phyloP scores from a whole-genome alignment of 2,797 vertebrate genomes.

The Rhinella marina region DNA sequence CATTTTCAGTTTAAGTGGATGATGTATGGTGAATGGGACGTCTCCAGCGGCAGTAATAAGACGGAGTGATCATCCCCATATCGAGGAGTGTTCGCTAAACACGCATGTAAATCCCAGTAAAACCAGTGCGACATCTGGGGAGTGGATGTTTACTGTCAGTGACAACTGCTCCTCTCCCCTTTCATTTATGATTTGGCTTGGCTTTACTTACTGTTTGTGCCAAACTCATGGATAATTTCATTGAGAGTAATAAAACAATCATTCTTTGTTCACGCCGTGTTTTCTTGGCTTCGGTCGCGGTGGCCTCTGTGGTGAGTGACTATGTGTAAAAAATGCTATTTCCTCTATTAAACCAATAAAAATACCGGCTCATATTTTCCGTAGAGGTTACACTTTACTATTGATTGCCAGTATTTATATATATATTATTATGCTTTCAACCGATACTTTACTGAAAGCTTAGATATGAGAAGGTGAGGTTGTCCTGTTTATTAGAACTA shows the following conservation, averaged over 20 bases:
- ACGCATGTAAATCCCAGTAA: neutral
- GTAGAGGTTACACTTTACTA: slow-evolving; percentile 9
- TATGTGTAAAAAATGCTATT: neutral
- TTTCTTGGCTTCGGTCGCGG: slow-evolving; percentile 14
- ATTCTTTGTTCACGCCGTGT: slow-evolving; percentile 22
- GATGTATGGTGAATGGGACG: neutral
- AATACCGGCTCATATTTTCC: slow-evolving; percentile 17
- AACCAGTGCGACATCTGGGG: neutral
- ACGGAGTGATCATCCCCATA: neutral
- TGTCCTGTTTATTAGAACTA: too few species aligned
- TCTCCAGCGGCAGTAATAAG: slow-evolving; percentile 10
- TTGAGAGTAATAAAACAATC: slow-evolving; percentile 31
- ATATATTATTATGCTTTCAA: neutral
- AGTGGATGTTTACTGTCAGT: neutral
- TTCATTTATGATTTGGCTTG: neutral
- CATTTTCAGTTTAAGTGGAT: slow-evolving; percentile 2
- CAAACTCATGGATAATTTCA: neutral
- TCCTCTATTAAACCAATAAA: slow-evolving; percentile 24
- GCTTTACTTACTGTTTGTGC: neutral
- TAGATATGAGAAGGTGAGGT: too few species aligned
- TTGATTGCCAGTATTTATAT: neutral
- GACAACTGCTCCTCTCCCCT: neutral
- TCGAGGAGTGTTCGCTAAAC: neutral
- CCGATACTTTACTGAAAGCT: too few species aligned
- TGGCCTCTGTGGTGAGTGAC: slow-evolving; percentile 11